These are phyloP conservation scores for Lamellibrachia luymesi DNA, from an alignment of 1,140 invertebrate genomes.

Conservation along the genomic window DNA sequence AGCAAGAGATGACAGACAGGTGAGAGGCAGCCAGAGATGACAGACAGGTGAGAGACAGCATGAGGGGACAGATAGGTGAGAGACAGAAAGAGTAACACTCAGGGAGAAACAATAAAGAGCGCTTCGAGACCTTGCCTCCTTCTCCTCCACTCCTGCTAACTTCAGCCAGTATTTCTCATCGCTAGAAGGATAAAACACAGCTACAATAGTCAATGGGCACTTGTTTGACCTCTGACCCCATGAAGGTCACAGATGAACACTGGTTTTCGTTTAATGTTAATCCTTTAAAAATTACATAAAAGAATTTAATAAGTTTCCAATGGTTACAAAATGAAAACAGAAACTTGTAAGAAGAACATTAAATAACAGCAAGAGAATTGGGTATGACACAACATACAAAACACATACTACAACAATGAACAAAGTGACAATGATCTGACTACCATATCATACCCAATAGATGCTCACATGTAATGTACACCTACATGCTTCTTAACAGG, in stretches of 20 bases:
- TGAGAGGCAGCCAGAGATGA: no score
- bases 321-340: not conserved
- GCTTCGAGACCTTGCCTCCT: not conserved
- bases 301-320: not conserved
- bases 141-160: constrained; percentile 9
- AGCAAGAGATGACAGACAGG: no score
- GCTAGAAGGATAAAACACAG: not conserved
- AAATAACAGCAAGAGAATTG: not conserved
- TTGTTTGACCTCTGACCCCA: not conserved
- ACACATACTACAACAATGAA: not conserved
- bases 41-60: not conserved
- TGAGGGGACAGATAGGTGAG: not conserved
- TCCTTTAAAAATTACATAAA: not conserved
- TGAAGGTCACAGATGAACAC: not conserved
- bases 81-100: not conserved
- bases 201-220: not conserved
- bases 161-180: constrained; percentile 22
- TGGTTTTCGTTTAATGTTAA: not conserved
- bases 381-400: not conserved
- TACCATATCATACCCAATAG: not conserved
- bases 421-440: not conserved
- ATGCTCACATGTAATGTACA: not conserved
- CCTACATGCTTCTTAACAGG: not conserved
- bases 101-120: not conserved
- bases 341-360: not conserved